Percentiles rank a stretch among this genome's conserved stretches.
phyloP scores from a whole-genome alignment of 2,888 invertebrate genomes.

The Acrobeloides nanus region DNA sequence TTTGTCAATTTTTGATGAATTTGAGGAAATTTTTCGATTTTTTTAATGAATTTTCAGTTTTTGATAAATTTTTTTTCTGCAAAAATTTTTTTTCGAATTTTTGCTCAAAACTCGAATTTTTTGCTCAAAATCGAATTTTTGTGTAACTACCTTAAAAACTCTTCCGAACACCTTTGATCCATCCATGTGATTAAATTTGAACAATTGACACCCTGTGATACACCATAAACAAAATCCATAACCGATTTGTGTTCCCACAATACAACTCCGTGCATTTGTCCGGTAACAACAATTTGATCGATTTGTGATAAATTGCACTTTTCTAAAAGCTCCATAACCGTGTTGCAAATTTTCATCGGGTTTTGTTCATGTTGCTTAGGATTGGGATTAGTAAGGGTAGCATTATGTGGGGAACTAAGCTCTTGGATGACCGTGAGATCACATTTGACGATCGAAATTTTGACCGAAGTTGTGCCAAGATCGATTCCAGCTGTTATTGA shows the following conservation, averaged over 20 bases:
- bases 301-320: background rate
- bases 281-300: constrained; percentile 13
- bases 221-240: too few species aligned
- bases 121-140: constrained; percentile 5
- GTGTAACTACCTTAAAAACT: constrained; percentile 16
- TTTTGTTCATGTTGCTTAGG: constrained; percentile 14
- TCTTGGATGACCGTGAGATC: constrained; percentile 14
- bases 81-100: background rate
- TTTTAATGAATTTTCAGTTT: too few species aligned
- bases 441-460: constrained; percentile 15
- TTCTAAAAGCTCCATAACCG: constrained; percentile 2
- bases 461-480: constrained; percentile 21
- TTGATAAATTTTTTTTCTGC: background rate
- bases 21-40: too few species aligned
- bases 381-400: constrained; percentile 4
- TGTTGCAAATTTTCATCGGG: constrained; percentile 8
- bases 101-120: background rate
- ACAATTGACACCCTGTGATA: background rate
- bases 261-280: constrained; percentile 27
- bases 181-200: constrained; percentile 28
- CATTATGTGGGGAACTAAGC: constrained; percentile 3
- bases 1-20: too few species aligned
- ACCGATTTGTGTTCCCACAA: constrained; percentile 15
- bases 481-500: too few species aligned
- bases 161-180: constrained; percentile 19